Evolutionary conservation across 2,888 invertebrate genomes (phyloP).

Genomic region (Celastrina argiolus): DNA sequence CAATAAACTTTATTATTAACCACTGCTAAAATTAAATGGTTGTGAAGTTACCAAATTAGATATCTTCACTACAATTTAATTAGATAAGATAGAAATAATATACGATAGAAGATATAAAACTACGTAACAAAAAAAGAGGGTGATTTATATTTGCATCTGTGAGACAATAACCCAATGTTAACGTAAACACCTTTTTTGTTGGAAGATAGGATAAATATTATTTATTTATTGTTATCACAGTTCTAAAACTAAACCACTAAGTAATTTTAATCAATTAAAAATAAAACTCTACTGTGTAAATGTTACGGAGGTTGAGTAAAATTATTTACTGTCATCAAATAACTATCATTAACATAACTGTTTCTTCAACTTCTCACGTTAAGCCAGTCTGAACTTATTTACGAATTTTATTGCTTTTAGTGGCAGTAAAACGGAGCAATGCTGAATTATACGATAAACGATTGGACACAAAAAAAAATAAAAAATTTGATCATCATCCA

Average conservation of each 20-base stretch:
- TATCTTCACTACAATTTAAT: too few relatives aligned
- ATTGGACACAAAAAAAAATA: conserved; percentile 36
- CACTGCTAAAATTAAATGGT: background rate
- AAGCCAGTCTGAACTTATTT: background rate
- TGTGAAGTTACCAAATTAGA: too few relatives aligned
- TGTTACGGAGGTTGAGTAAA: too few relatives aligned
- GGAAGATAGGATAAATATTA: too few relatives aligned
- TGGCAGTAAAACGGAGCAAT: conserved; percentile 38
- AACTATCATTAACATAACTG: background rate
- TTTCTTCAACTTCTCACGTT: background rate
- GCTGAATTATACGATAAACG: background rate
- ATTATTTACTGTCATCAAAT: too few relatives aligned
- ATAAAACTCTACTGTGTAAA: too few relatives aligned
- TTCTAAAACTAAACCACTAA: too few relatives aligned
- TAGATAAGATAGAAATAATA: too few relatives aligned
- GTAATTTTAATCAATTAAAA: too few relatives aligned
- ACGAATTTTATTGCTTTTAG: conserved; percentile 2
- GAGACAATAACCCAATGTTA: background rate
- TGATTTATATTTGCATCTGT: background rate
- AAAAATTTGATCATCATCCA: conserved; percentile 40
- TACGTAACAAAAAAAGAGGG: background rate
- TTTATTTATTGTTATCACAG: too few relatives aligned
- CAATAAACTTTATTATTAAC: background rate
- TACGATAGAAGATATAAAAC: background rate
- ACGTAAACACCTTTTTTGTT: background rate